These are phyloP conservation scores for Loripinus fragilis DNA, from an alignment of 2,888 invertebrate species.

Conservation along the genomic window DNA sequence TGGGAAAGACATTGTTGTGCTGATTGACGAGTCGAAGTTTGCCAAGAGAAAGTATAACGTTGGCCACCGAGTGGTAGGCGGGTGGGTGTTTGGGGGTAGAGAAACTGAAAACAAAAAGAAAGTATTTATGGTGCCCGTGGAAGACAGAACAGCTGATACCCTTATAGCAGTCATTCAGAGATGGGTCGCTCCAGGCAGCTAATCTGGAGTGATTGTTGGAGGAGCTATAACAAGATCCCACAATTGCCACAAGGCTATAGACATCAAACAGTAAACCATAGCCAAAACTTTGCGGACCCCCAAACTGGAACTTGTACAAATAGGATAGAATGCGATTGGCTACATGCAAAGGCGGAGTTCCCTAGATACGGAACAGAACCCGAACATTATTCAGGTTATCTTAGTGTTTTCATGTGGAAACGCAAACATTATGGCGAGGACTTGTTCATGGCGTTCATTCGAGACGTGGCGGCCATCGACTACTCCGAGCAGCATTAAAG, in stretches of 20 bases:
- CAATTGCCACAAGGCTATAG: background rate
- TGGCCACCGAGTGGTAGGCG: background rate
- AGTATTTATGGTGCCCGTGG: background rate
- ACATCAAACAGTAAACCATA: background rate
- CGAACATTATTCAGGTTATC: background rate
- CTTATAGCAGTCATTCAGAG: background rate
- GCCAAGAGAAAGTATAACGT: background rate
- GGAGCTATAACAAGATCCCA: background rate
- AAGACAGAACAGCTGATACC: background rate
- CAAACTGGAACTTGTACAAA: background rate
- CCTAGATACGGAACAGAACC: background rate
- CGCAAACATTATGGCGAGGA: background rate
- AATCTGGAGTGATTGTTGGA: conserved; percentile 3
- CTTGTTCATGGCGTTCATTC: background rate
- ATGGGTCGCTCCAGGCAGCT: background rate
- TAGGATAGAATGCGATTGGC: background rate
- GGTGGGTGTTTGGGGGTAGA: background rate
- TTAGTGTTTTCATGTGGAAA: background rate
- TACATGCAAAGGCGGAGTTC: background rate
- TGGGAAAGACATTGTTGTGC: background rate
- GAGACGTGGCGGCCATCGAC: background rate
- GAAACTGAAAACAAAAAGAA: background rate
- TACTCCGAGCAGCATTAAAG: background rate
- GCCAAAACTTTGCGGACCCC: background rate
- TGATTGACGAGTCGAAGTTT: background rate